Percentiles rank a stretch among this genome's conserved stretches.
phyloP scores from a whole-genome alignment of 2,888 invertebrate species.

The Polydesmus complanatus region DNA sequence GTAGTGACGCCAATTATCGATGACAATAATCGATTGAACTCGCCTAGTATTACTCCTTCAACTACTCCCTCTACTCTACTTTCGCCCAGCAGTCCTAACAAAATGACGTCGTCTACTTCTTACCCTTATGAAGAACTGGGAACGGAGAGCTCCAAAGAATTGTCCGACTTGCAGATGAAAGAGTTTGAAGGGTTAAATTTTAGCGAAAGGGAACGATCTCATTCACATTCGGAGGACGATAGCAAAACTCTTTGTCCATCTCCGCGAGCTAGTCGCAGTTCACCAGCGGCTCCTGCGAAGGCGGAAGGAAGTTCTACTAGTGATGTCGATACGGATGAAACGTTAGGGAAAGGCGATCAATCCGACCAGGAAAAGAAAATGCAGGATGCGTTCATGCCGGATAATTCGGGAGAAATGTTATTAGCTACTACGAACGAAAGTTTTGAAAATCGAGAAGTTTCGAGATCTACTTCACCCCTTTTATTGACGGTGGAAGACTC shows the following conservation, averaged over 20 bases:
- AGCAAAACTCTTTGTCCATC: conserved; percentile 11
- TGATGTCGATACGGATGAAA: not conserved
- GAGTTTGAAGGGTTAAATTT: conserved; percentile 11
- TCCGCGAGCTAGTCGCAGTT: not conserved
- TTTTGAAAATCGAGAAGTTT: not conserved
- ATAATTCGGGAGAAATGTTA: not conserved
- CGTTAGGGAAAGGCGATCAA: conserved; percentile 5
- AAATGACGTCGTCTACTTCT: not conserved
- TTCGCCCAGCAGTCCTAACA: not conserved
- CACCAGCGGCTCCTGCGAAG: too few species aligned
- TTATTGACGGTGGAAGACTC: not conserved
- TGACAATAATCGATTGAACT: not conserved
- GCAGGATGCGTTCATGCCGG: not conserved
- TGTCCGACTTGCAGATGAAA: conserved; percentile 7
- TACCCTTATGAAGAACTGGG: conserved; percentile 7
- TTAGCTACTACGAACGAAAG: not conserved
- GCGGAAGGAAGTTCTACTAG: not conserved
- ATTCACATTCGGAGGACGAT: not conserved
- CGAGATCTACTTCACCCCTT: not conserved
- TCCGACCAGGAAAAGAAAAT: not conserved
- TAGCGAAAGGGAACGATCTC: conserved; percentile 7
- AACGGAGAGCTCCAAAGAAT: conserved; percentile 4
- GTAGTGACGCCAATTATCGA: not conserved
- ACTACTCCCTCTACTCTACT: not conserved
- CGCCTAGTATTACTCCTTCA: not conserved